phyloP scores from a whole-genome alignment of 2,888 invertebrate species.

The Pristionchus maxplancki region DNA sequence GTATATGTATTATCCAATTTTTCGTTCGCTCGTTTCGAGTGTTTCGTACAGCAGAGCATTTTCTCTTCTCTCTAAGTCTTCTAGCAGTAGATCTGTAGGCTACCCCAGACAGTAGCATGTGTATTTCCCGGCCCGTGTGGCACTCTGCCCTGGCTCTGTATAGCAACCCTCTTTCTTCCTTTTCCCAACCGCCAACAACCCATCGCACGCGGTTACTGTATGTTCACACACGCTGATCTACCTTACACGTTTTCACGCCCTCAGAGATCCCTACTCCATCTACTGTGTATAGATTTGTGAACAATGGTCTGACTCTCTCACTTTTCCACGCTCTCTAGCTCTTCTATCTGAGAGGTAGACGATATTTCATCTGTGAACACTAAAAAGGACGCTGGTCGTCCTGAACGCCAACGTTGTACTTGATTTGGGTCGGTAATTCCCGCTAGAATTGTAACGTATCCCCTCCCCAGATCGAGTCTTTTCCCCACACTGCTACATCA shows the following conservation, averaged over 20 bases:
- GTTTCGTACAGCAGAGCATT: not conserved
- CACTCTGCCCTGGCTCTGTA: slow-evolving; percentile 10
- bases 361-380: not conserved
- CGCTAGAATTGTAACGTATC: not conserved
- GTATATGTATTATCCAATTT: slow-evolving; percentile 43
- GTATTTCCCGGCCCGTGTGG: not conserved
- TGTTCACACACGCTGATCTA: slow-evolving; percentile 34
- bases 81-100: slow-evolving; percentile 33
- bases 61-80: not conserved
- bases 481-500: not conserved
- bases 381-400: slow-evolving; percentile 6
- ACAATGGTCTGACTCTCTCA: too few species aligned
- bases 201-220: not conserved
- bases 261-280: not conserved
- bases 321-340: too few species aligned
- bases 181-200: slow-evolving; percentile 31
- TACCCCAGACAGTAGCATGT: not conserved
- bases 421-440: not conserved
- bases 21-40: slow-evolving; percentile 13
- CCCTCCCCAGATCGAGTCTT: not conserved
- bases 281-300: not conserved
- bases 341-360: too few species aligned
- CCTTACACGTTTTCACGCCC: not conserved
- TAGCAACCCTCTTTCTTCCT: not conserved
- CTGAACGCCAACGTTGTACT: not conserved